Conservation (phyloP, 2,113 vertebrate species). For the Coptodon bakossiorum region DNA sequence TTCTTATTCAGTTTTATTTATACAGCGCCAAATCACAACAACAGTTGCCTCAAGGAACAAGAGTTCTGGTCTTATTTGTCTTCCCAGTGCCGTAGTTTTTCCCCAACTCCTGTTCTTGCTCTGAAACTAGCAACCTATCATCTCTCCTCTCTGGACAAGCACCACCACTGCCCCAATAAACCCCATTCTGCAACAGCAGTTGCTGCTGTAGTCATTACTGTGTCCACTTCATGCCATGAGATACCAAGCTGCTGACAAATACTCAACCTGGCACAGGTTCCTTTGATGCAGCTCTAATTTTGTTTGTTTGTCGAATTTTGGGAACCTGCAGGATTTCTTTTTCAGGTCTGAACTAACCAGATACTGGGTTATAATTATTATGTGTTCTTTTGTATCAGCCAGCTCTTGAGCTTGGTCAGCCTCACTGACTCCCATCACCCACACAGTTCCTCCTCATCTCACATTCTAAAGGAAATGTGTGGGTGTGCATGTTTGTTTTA, state of each 20-base stretch:
- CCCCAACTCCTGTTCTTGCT: background rate
- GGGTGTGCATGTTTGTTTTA: background rate
- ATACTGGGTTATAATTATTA: conserved; percentile 30
- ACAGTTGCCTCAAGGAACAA: background rate
- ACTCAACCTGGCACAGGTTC: background rate
- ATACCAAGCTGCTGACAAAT: background rate
- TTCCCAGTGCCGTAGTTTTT: background rate
- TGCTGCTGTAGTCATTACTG: background rate
- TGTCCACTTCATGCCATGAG: background rate
- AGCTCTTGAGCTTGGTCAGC: background rate
- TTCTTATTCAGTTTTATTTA: background rate
- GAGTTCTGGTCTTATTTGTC: background rate
- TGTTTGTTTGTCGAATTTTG: conserved; percentile 25
- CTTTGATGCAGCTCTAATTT: background rate
- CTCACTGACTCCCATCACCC: conserved; percentile 12
- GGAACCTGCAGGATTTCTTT: background rate
- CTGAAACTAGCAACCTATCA: background rate
- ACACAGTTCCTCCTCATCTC: background rate
- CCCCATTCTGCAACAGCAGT: background rate
- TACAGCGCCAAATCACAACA: background rate
- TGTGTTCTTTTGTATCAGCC: background rate
- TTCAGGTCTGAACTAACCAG: background rate
- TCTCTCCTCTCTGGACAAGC: background rate
- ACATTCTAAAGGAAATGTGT: background rate
- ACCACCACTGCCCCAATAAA: background rate